Evolutionary conservation across 2,113 vertebrate genomes (phyloP).

Genomic region (Junco hyemalis): DNA sequence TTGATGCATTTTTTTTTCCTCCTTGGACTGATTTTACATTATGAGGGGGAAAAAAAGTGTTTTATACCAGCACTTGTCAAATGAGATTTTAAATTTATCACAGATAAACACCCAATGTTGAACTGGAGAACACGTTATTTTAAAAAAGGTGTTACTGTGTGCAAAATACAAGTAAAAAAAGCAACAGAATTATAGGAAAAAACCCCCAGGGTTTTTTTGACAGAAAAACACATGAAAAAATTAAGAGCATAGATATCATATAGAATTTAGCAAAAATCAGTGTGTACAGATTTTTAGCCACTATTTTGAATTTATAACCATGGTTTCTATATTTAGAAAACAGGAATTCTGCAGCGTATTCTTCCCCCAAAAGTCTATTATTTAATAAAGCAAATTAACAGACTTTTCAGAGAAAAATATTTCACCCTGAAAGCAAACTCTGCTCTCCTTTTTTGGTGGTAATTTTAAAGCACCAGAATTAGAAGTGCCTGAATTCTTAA

Average conservation of each 20-base stretch:
- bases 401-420: not conserved
- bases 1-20: not conserved
- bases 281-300: not conserved
- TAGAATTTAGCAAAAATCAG: not conserved
- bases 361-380: not conserved
- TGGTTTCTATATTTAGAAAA: not conserved
- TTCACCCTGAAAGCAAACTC: not conserved
- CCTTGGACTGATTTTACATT: not conserved
- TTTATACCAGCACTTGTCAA: not conserved
- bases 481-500: not conserved
- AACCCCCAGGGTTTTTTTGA: not conserved
- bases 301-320: not conserved
- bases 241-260: not conserved
- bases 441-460: not conserved
- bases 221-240: not conserved
- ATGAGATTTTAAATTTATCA: not conserved
- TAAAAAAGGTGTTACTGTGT: not conserved
- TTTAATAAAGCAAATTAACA: not conserved
- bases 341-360: not conserved
- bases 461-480: not conserved
- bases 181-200: not conserved
- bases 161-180: not conserved
- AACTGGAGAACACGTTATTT: not conserved
- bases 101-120: not conserved
- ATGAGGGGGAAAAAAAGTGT: rapidly evolving